Base-by-base conservation (phyloP, 1,140 invertebrate species). In the Acromyrmex echinatior region DNA sequence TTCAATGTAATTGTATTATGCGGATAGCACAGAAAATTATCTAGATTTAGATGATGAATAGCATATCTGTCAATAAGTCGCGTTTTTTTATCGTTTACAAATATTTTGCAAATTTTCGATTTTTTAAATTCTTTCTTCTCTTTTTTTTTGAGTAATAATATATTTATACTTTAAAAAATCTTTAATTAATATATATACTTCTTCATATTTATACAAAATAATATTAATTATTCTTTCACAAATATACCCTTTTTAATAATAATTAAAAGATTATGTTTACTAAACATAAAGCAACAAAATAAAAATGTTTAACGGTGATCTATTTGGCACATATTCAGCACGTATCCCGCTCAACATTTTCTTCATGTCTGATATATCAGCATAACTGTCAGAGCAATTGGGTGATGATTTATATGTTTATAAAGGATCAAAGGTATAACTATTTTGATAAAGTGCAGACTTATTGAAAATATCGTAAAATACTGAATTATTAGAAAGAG, bases 351-450 rank as follows among this genome's bases (percentile, higher is more conserved):
- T 5, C 49, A 93, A 97, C 31, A 95, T 96, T 2, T 88, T 98
- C 7, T 96, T 97, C 76, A 94, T 97, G 28, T 97, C 97, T 12
- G 97, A 97, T 94, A 96, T 97, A n/a, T 96, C 97, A 66, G 96
- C 96, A 25, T 96, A 97, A 89, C 95, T 96, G 28, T 86, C 97
- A 65, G 94, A 96, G 65, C 35, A 77, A 28, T 60, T 98, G 87
- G 96, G 96, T 3, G 97, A 97, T 95, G 97, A 97, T 10, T 97
- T 97, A 25, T 98, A 97, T 77, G 95, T 96, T 5, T 92, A 93
- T 56, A 18, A 94, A 95, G 49, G 88, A 92, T 28, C 86, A 87
- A 16, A 79, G 66, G 92, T 7, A 39, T 39, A 4, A 62, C 89
- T n/a, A 93, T 96, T 80, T 53, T 96, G 28, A 28, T 90, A 4